Percentiles rank a stretch among this genome's conserved stretches.
These are phyloP conservation scores for Zoanthus gigantus DNA, from an alignment of 92 coral and sea anemone genomes.

Conservation along the genomic window DNA sequence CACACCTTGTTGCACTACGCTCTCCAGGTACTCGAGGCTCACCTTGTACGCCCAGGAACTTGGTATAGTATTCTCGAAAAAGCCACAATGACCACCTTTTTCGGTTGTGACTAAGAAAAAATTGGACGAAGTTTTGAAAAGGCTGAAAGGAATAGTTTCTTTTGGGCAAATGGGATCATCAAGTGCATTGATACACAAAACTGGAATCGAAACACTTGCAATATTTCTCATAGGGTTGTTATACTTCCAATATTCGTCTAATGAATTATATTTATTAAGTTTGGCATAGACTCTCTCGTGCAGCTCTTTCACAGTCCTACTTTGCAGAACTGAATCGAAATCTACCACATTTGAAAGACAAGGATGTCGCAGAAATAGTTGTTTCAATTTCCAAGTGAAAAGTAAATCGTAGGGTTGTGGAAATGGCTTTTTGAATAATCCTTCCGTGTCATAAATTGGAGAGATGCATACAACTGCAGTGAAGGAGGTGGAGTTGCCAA, in stretches of 20 bases:
- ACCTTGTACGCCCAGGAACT: slow-evolving; percentile 87
- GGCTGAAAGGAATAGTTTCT: slow-evolving; percentile 92
- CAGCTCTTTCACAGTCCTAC: slow-evolving; percentile 79
- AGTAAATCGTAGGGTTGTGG: slow-evolving; percentile 91
- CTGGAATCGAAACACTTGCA: slow-evolving; percentile 85
- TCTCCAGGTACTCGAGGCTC: slow-evolving; percentile 83
- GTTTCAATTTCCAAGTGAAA: slow-evolving; percentile 80
- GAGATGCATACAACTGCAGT: slow-evolving; percentile 92
- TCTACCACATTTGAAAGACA: slow-evolving; percentile 81
- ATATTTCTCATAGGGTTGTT: slow-evolving; percentile 91
- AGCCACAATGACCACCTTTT: slow-evolving; percentile 97
- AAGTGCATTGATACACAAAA: slow-evolving; percentile 88
- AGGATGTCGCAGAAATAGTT: slow-evolving; percentile 80
- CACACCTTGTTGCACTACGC: slow-evolving; percentile 76
- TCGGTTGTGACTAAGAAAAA: slow-evolving; percentile 89
- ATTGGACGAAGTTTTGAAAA: slow-evolving; percentile 94
- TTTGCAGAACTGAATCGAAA: slow-evolving; percentile 78
- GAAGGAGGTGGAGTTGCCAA: slow-evolving; percentile 62
- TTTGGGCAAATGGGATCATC: slow-evolving; percentile 94
- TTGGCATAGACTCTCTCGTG: slow-evolving; percentile 89
- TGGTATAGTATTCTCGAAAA: slow-evolving; percentile 80
- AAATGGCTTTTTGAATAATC: slow-evolving; percentile 65
- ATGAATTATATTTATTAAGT: slow-evolving; percentile 76
- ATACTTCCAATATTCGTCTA: slow-evolving; percentile 81
- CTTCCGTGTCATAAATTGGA: slow-evolving; percentile 92